phyloP scores from a whole-genome alignment of 2,797 vertebrate genomes.

The Labroides dimidiatus region DNA sequence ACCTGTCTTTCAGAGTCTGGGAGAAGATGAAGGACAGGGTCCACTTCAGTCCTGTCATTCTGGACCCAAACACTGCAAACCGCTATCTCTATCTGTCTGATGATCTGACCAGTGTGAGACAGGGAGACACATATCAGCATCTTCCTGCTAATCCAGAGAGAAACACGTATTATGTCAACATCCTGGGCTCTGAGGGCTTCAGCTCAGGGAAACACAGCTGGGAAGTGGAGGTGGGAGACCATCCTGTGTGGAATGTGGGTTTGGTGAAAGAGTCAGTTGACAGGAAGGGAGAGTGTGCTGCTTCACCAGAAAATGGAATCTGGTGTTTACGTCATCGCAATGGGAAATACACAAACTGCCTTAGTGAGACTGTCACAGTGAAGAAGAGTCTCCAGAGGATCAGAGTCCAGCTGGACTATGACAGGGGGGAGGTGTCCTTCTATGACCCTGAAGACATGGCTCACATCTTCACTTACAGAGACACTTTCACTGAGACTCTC shows the following conservation, averaged over 20 bases:
- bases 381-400: constrained; percentile 21
- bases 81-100: constrained; percentile 23
- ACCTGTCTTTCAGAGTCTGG: constrained; percentile 40
- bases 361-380: background rate
- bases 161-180: rapidly evolving
- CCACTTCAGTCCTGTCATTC: constrained; percentile 36
- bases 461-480: constrained; percentile 20
- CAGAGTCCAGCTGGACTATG: constrained; percentile 29
- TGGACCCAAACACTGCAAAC: constrained; percentile 45
- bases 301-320: background rate
- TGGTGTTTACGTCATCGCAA: background rate
- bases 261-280: constrained; percentile 15
- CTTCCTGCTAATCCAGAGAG: constrained; percentile 52
- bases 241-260: background rate
- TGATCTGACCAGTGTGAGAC: constrained; percentile 45
- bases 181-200: constrained; percentile 52
- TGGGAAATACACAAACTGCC: background rate
- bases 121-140: background rate
- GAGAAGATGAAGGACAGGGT: constrained; percentile 39
- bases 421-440: constrained; percentile 20
- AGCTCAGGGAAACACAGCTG: constrained; percentile 57
- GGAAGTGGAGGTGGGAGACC: constrained; percentile 58
- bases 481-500: constrained; percentile 7
- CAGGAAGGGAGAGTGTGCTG: background rate
- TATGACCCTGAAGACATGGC: constrained; percentile 21